A percentile compares a stretch with the other conserved stretches of the same genome.
Evolutionary conservation across 2,113 vertebrate genomes (phyloP).

Genomic region (Aegithalos caudatus): DNA sequence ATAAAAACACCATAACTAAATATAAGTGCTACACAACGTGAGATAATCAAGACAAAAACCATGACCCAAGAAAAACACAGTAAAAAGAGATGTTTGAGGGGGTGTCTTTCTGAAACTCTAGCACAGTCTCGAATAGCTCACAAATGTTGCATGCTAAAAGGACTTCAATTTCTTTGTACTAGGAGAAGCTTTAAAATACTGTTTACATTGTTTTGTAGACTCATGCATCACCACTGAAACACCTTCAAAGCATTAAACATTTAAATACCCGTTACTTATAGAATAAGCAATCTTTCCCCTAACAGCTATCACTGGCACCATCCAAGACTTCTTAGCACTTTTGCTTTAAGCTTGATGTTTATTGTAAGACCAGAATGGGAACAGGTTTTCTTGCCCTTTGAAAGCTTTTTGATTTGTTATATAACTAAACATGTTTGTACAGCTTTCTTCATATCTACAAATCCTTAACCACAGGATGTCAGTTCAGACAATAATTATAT

Average conservation of each 20-base stretch:
- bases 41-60: not conserved
- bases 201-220: slow-evolving; percentile 18
- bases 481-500: slow-evolving; percentile 66
- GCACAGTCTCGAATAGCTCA: not conserved
- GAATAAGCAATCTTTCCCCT: not conserved
- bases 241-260: slow-evolving; percentile 15
- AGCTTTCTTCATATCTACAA: slow-evolving; percentile 44
- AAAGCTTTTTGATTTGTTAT: slow-evolving; percentile 62
- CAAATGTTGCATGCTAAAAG: not conserved
- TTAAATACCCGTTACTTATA: not conserved
- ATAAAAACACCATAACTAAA: not conserved
- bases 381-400: slow-evolving; percentile 6
- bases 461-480: slow-evolving; percentile 64
- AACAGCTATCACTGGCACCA: not conserved
- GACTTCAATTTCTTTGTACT: not conserved
- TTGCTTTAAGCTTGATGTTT: slow-evolving; percentile 32
- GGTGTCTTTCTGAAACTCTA: not conserved
- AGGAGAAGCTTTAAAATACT: not conserved
- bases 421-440: slow-evolving; percentile 60
- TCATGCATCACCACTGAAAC: not conserved
- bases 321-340: not conserved
- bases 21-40: not conserved
- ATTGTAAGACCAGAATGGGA: slow-evolving; percentile 38
- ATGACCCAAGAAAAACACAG: not conserved
- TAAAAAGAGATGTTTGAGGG: not conserved